Conservation (phyloP, 2,888 invertebrate genomes). For the Eumerus sabulonum region DNA sequence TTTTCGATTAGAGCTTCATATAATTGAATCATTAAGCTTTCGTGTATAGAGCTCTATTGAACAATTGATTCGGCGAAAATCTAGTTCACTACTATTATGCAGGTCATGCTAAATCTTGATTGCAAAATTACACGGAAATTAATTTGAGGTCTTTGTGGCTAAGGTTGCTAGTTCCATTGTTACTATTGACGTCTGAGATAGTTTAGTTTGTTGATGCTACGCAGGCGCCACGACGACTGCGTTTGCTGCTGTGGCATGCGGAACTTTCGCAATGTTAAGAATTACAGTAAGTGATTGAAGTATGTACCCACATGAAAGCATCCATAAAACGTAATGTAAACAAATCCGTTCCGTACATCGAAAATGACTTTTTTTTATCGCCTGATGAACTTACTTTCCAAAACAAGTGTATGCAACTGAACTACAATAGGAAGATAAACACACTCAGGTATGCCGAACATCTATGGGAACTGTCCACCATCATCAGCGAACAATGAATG, state of each 20-base stretch:
- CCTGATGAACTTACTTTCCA: no score
- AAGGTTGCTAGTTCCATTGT: constrained; percentile 15
- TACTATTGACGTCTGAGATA: constrained; percentile 3
- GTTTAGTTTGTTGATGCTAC: constrained; percentile 50
- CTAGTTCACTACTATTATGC: constrained; percentile 20
- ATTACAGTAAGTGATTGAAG: constrained; percentile 25
- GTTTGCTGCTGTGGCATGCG: constrained; percentile 20
- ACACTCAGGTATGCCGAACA: constrained; percentile 13
- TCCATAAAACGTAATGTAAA: no score
- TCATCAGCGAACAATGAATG: constrained; percentile 41
- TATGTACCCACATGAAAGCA: not conserved
- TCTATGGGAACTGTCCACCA: constrained; percentile 45
- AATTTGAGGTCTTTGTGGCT: constrained; percentile 12
- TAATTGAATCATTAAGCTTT: constrained; percentile 22
- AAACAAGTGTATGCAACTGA: no score
- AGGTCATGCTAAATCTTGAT: constrained; percentile 10
- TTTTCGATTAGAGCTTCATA: not conserved
- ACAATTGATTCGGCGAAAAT: constrained; percentile 25
- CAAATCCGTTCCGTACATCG: no score
- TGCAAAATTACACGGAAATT: constrained; percentile 42
- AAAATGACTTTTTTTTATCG: no score
- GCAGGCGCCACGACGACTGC: constrained; percentile 53
- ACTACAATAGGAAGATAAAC: no score
- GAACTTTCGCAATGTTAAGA: constrained; percentile 15
- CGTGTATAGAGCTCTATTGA: constrained; percentile 4